Conservation (phyloP, 2,113 vertebrate species). For the Ammodytes dubius region DNA sequence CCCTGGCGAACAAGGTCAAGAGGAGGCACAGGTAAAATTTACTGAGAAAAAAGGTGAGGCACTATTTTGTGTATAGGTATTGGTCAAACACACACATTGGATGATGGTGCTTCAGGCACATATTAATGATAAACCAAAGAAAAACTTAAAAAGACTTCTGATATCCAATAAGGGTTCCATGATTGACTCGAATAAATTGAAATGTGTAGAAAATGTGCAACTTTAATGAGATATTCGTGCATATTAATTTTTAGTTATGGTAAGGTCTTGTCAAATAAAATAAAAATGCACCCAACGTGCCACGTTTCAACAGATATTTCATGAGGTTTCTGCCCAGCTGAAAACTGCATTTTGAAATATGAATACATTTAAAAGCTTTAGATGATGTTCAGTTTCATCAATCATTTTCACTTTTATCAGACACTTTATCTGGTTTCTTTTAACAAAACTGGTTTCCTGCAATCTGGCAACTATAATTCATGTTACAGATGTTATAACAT, state of each 20-base stretch:
- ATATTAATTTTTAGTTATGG: background rate
- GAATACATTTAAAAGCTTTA: background rate
- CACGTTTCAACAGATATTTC: background rate
- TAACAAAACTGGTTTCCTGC: constrained; percentile 24
- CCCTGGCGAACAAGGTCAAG: constrained; percentile 54
- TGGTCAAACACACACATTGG: background rate
- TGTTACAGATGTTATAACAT: constrained; percentile 25
- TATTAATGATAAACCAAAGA: background rate
- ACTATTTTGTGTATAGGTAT: background rate
- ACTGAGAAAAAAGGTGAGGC: constrained; percentile 32
- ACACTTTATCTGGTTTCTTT: background rate
- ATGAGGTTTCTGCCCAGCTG: background rate
- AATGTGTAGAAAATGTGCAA: background rate
- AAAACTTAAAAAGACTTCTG: background rate
- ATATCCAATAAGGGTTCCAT: background rate
- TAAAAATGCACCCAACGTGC: background rate
- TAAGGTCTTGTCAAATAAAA: background rate
- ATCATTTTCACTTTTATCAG: constrained; percentile 12
- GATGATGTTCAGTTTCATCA: constrained; percentile 3
- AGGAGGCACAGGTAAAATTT: constrained; percentile 55
- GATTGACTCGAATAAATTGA: background rate
- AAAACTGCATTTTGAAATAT: background rate
- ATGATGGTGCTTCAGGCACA: background rate
- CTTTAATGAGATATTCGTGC: background rate
- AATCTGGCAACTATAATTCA: constrained; percentile 41